Base-by-base conservation (phyloP, 2,888 invertebrate genomes). In the Pristionchus maxplancki region DNA sequence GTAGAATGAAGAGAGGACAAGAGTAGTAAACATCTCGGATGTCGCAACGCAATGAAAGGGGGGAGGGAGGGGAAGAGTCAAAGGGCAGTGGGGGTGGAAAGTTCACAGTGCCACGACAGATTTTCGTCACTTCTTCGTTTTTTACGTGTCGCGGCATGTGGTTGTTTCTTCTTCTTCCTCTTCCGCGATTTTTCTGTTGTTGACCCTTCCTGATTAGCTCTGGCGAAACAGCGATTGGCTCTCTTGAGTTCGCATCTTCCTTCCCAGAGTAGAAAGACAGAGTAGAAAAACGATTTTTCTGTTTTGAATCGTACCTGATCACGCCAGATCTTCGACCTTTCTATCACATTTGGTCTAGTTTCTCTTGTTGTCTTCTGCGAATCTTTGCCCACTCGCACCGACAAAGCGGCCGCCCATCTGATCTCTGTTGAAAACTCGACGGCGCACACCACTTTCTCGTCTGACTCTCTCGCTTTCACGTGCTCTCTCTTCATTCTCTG, bases 11-110 rank as follows among this genome's bases (percentile, higher is more conserved):
- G 53, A 58, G 53, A 13, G 8, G 37, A 74, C n/a, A 31, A 8
- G 34, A 24, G 71, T 31, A 74, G 71, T 44, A 40, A 78, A 78
- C 78, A 78, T 78, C 40, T 78, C 44, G 78, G 44, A 78, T 78
- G 78, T 78, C 78, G 20, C 78, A 48, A 44, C n/a, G n/a, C n/a
- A 44, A 48, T 78, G 44, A 78, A n/a, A 28, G 28, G 20, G n/a
- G 28, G 40, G 40, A 37, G 74, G 3, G n/a, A 20, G 9, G 44
- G 28, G 40, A 28, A 37, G 74, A 24, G 58, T 17, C 48, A 74
- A 74, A 74, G 71, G 71, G 71, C 40, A 74, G 24, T 1, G 67
- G 11, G 64, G 15, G 34, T 1, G 24, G 34, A 40, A 74, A 74
- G 71, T 74, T 74, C 71, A 24, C 4, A 31, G 15, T 67, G 31